Base-by-base conservation (phyloP, 2,888 invertebrate species). In the Meghimatium bilineatum region DNA sequence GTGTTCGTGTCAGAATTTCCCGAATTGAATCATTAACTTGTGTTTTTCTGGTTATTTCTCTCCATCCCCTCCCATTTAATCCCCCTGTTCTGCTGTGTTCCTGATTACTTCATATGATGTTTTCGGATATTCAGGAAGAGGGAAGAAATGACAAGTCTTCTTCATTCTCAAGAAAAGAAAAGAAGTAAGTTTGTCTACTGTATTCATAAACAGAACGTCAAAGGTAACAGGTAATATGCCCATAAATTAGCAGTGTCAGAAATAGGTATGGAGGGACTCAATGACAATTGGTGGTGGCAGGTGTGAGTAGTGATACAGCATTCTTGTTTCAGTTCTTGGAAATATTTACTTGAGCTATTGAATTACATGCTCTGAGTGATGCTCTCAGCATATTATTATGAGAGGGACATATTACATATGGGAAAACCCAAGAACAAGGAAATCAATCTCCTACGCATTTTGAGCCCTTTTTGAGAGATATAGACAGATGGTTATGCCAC, bases 21-120 rank as follows among this genome's bases (percentile, higher is more conserved):
- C 29, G 10, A 44, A 8, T 72, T 72, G 8, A 67, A 56, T 80
- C 34, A 81, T 81, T 80, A 80, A 81, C 60, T 29, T 63, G 32
- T 56, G 36, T 26, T 76, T 80, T 74, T 80, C 52, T 82, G 52
- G 87, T 88, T 88, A 87, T 85, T 88, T 89, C 82, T 88, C 87
- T 88, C 88, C 88, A 82, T 85, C 88, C 88, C 89, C 89, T 72
- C 80, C 82, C 82, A 72, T 77, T 52, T 86, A 74, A 60, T 80
- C 81, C 87, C 87, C 87, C 87, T 88, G 88, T 90, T 87, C 87
- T 69, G 84, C 76, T 84, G 84, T 89, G 88, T 90, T 88, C 87
- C 88, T 89, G 88, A 87, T 88, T 88, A 83, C 86, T 87, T 84
- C 87, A 88, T 89, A 86, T 90, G 89, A 86, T 90, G 89, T 89